A percentile compares a stretch with the other conserved stretches of the same genome.
phyloP scores from a whole-genome alignment of 2,888 invertebrate species.

The Byasa hedistus region DNA sequence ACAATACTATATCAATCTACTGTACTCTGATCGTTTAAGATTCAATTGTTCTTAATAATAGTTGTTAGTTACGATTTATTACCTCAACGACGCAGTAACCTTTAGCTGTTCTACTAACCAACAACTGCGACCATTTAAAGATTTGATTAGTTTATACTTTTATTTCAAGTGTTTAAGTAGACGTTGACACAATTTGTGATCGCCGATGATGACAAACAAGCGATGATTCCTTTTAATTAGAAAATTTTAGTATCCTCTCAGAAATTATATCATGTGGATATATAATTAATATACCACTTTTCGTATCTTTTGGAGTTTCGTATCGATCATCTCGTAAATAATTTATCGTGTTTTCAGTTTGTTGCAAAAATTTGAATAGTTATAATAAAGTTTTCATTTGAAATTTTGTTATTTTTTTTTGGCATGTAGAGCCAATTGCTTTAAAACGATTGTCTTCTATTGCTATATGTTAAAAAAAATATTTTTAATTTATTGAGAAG shows the following conservation, averaged over 20 bases:
- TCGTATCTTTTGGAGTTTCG: constrained; percentile 3
- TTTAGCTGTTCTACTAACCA: background rate
- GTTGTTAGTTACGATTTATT: background rate
- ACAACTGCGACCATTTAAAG: background rate
- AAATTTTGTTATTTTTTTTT: too few relatives aligned
- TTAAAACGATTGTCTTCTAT: too few relatives aligned
- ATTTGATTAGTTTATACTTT: too few relatives aligned
- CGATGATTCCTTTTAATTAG: constrained; percentile 53
- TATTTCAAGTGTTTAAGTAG: constrained; percentile 16
- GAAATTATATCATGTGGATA: too few relatives aligned
- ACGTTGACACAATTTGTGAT: constrained; percentile 43
- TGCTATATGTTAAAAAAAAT: too few relatives aligned
- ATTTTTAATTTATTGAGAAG: too few relatives aligned
- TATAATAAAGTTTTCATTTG: too few relatives aligned
- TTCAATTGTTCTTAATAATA: constrained; percentile 49
- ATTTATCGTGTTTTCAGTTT: constrained; percentile 14
- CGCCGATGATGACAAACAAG: constrained; percentile 46
- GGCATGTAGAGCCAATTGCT: too few relatives aligned
- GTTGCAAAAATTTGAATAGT: too few relatives aligned
- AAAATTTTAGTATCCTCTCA: constrained; percentile 25
- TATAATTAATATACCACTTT: background rate
- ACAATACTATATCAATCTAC: background rate
- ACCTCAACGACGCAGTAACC: background rate
- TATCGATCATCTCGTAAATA: constrained; percentile 9
- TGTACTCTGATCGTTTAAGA: constrained; percentile 25